phyloP scores from a whole-genome alignment of 2,797 vertebrate genomes.

The Ctenopoma kingsleyae region DNA sequence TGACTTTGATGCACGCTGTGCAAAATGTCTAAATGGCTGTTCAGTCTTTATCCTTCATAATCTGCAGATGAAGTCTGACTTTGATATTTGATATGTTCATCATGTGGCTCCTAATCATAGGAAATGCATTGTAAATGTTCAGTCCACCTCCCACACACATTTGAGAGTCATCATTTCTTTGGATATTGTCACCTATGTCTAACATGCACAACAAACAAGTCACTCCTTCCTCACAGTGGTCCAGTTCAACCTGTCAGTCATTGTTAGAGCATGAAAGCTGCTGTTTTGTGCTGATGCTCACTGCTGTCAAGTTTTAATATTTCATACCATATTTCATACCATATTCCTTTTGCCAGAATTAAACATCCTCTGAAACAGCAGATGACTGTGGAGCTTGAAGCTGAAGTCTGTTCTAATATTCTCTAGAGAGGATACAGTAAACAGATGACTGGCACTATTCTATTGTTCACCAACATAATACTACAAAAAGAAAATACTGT shows the following conservation, averaged over 20 bases:
- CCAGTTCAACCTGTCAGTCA: constrained; percentile 38
- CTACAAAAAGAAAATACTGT: no score
- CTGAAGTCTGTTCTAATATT: no score
- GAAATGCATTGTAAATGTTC: neutral
- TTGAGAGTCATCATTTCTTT: constrained; percentile 34
- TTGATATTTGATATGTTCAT: neutral
- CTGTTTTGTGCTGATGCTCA: neutral
- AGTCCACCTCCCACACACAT: neutral
- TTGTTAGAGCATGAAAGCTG: neutral
- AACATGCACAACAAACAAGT: constrained; percentile 22
- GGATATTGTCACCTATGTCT: constrained; percentile 32
- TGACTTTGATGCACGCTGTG: constrained; percentile 1
- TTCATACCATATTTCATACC: no score
- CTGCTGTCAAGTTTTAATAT: no score
- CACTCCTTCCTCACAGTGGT: constrained; percentile 14
- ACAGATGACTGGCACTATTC: no score
- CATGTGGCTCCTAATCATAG: neutral
- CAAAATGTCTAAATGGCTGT: neutral
- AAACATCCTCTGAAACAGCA: no score
- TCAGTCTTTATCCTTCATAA: neutral
- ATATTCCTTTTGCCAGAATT: no score
- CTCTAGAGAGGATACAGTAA: no score
- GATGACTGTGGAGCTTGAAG: no score
- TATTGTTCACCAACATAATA: no score
- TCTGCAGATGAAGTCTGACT: neutral